These are phyloP conservation scores for Ciona savignyi DNA, from an alignment of 23 tunicate genomes.

Conservation along the genomic window DNA sequence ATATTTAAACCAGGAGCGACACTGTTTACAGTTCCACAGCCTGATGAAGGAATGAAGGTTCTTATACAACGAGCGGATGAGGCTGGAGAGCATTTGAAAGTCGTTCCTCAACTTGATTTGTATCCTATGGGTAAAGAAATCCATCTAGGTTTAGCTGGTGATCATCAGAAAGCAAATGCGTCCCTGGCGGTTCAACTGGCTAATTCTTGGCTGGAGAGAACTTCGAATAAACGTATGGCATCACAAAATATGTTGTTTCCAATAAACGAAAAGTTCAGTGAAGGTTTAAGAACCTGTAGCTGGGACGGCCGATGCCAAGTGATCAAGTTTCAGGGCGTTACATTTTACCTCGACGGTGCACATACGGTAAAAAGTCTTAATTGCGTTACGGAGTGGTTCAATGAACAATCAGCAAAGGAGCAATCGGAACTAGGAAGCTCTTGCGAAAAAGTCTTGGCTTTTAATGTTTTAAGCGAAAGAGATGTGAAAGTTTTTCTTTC, in stretches of 20 bases:
- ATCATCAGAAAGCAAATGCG: slow-evolving; percentile 77
- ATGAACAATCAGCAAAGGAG: slow-evolving; percentile 36
- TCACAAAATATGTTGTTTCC: background rate
- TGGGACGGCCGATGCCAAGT: slow-evolving; percentile 81
- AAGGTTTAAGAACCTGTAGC: slow-evolving; percentile 29
- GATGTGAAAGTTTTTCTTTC: slow-evolving; percentile 25
- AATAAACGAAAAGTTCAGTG: background rate
- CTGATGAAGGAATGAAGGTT: slow-evolving; percentile 43
- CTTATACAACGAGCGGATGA: slow-evolving; percentile 50
- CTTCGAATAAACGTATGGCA: background rate
- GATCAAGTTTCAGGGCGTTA: slow-evolving; percentile 43
- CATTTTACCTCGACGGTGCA: slow-evolving; percentile 86
- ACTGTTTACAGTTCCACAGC: slow-evolving; percentile 71
- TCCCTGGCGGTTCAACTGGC: slow-evolving; percentile 65
- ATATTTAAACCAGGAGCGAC: slow-evolving; percentile 62
- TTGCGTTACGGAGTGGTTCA: slow-evolving; percentile 69
- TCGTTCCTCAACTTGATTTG: slow-evolving; percentile 27
- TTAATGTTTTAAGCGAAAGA: slow-evolving; percentile 44
- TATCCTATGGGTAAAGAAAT: slow-evolving; percentile 11
- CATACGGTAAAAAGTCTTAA: slow-evolving; percentile 63
- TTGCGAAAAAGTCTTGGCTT: slow-evolving; percentile 38
- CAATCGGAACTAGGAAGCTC: slow-evolving; percentile 2
- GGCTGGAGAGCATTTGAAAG: slow-evolving; percentile 4
- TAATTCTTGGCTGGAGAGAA: slow-evolving; percentile 35
- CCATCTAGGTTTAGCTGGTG: slow-evolving; percentile 47